Evolutionary conservation across 2,113 vertebrate genomes (phyloP).

Genomic region (Diadophis punctatus): DNA sequence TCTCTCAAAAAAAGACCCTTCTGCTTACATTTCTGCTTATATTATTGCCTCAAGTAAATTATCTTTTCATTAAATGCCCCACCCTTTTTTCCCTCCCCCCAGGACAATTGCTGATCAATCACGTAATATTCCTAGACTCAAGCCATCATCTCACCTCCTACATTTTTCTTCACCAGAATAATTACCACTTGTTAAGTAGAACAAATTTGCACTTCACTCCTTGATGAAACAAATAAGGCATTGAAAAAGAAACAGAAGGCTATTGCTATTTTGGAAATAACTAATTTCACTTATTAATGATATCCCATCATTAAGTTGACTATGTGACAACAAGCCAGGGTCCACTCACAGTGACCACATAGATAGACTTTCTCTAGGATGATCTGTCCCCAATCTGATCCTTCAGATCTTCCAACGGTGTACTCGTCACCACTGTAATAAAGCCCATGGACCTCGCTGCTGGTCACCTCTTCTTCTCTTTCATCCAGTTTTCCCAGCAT

Average conservation of each 20-base stretch:
- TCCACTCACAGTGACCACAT: background rate
- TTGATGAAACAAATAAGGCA: constrained; percentile 48
- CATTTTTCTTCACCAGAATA: constrained; percentile 47
- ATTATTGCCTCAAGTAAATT: constrained; percentile 65
- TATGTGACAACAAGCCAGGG: background rate
- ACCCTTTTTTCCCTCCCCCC: background rate
- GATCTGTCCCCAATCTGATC: background rate
- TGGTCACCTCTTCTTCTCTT: background rate
- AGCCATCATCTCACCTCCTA: constrained; percentile 34
- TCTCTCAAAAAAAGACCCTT: constrained; percentile 60
- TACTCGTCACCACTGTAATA: background rate
- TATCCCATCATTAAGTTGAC: background rate
- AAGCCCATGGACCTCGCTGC: background rate
- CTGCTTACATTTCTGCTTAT: constrained; percentile 56
- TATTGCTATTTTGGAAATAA: constrained; percentile 42
- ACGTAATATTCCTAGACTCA: constrained; percentile 44
- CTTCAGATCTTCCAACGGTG: background rate
- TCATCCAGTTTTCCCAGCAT: background rate
- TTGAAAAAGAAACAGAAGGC: constrained; percentile 39
- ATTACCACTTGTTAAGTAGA: constrained; percentile 47
- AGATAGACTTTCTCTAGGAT: background rate
- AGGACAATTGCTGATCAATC: constrained; percentile 49
- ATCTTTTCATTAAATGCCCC: constrained; percentile 62
- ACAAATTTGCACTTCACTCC: constrained; percentile 42
- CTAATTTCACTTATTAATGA: constrained; percentile 25